phyloP scores from a whole-genome alignment of 1,140 invertebrate species.

The Euura lappo region DNA sequence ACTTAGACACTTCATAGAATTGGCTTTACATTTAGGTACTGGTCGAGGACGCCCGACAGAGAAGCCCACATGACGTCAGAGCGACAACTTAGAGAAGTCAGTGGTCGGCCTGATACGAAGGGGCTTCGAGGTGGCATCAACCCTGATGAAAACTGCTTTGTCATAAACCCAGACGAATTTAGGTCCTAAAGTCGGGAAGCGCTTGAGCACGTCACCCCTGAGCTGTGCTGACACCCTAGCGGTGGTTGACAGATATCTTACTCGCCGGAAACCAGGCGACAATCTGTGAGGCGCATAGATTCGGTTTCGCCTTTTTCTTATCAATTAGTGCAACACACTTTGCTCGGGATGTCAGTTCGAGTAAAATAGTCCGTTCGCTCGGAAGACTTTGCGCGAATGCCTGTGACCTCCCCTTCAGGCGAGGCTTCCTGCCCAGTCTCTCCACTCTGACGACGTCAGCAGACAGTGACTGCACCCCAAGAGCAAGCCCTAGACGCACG shows the following conservation, averaged over 20 bases:
- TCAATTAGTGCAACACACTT: background rate
- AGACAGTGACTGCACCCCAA: background rate
- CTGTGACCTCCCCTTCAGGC: background rate
- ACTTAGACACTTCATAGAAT: background rate
- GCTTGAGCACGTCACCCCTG: background rate
- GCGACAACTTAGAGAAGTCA: background rate
- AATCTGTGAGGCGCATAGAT: background rate
- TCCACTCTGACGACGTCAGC: background rate
- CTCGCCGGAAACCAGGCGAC: background rate
- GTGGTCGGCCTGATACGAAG: background rate
- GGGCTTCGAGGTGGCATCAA: background rate
- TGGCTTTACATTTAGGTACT: background rate
- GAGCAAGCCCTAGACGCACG: background rate
- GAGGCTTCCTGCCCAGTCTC: background rate
- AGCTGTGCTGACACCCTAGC: background rate
- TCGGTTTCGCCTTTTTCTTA: background rate
- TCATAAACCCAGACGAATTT: background rate
- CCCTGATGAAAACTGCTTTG: background rate
- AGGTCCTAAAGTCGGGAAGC: background rate
- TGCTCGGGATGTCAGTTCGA: background rate
- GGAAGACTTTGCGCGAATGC: background rate
- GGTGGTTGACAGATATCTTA: background rate
- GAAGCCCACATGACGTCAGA: background rate
- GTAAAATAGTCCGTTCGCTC: background rate
- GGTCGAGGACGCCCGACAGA: background rate